Evolutionary conservation across 1,140 invertebrate species (phyloP), one percentile per base, ranked within the genome.

Genomic region (Pogonomyrmex californicus): DNA sequence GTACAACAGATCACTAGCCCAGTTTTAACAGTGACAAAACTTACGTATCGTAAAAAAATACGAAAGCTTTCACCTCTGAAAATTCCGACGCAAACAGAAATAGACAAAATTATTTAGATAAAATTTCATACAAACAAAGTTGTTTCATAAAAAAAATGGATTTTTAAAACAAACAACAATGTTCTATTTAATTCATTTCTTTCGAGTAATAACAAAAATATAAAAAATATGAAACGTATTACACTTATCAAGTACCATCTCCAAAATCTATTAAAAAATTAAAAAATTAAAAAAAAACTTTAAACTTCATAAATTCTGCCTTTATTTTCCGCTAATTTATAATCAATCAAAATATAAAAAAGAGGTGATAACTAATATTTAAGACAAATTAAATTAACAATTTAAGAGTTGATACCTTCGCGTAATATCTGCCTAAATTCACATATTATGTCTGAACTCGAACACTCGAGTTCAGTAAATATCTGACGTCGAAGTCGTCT

Each of bases 41-140:
- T 30, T 30, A 44, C 60, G 60, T 78, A 78, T 78, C 44, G 44
- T 49, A 49, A 6, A 78, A 47, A 65, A 38, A 78, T 78, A 38
- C 17, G 41, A 23, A 41, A 78, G 17, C 44, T 12, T 47, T 65
- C 60, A 65, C 44, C 60, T 77, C 2, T 49, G 60, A 65, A 78
- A 60, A 60, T 44, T 60, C 2, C 41, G 10, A 65, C 9, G 44
- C 9, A 44, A 77, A 4, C 38, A 6, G 23, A 6, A 4, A 33
- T 63, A 41, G 2, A 54, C 14, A 56, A 73, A 73, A 36, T 54
- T 9, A n/a, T 54, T 54, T 49, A 54, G 4, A 0, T 7, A 5
- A 70, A 30, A 70, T 54, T 73, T 38, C 14, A 30, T 70, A 33
- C 9, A n/a, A 23, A 23, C 23, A 23, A 23, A 23, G n/a, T 14